phyloP scores from a whole-genome alignment of 2,113 vertebrate genomes.

The Cyprinodon tularosa region DNA sequence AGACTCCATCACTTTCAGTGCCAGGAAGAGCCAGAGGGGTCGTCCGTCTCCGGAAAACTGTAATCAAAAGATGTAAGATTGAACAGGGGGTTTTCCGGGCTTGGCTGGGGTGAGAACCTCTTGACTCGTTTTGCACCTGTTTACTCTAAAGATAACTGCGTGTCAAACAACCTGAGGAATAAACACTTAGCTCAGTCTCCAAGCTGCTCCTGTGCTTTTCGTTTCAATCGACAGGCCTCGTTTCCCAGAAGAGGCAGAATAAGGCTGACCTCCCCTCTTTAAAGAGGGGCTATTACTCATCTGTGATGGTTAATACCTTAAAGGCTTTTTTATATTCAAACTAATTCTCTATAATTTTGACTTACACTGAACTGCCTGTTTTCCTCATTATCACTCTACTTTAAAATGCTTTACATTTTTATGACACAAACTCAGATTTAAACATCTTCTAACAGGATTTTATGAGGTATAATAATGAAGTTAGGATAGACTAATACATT shows the following conservation, averaged over 20 bases:
- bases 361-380: not conserved
- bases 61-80: constrained; percentile 45
- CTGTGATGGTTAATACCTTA: not conserved
- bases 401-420: not conserved
- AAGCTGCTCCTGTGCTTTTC: constrained; percentile 20
- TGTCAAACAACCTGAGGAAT: constrained; percentile 20
- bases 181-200: constrained; percentile 17
- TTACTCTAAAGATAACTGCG: constrained; percentile 12
- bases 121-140: constrained; percentile 11
- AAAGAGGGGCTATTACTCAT: constrained; percentile 5
- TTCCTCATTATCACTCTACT: not conserved
- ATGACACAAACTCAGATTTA: not conserved
- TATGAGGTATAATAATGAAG: not conserved
- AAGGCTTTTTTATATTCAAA: not conserved
- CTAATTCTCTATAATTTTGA: not conserved
- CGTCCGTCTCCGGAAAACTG: constrained; percentile 20
- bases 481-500: too few relatives aligned
- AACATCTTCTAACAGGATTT: not conserved
- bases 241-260: constrained; percentile 29
- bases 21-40: not conserved
- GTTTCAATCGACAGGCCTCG: constrained; percentile 23
- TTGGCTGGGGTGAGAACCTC: constrained; percentile 1
- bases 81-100: constrained; percentile 6
- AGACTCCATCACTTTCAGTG: constrained; percentile 16
- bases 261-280: constrained; percentile 13